Percentiles rank a stretch among this genome's conserved stretches.
Evolutionary conservation across 2,888 invertebrate species (phyloP).

Genomic region (Calameuta pallipes): DNA sequence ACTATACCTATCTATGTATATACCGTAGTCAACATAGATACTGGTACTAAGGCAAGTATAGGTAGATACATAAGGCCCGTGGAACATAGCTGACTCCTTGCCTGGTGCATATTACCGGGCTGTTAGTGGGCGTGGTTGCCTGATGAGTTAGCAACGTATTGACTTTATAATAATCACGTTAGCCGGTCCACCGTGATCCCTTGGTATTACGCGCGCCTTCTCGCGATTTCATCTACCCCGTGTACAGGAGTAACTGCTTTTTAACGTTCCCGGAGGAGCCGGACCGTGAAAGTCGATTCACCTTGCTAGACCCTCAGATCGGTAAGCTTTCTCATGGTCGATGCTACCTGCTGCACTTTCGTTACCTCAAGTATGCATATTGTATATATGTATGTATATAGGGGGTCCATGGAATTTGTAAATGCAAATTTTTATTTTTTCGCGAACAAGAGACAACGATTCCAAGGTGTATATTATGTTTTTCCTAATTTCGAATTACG

Average conservation of each 20-base stretch:
- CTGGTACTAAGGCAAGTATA: not conserved
- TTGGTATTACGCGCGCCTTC: slow-evolving; percentile 53
- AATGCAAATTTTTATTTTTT: no score
- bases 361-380: no score
- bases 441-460: no score
- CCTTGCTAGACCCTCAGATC: not conserved
- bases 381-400: no score
- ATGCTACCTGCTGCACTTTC: no score
- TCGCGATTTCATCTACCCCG: slow-evolving; percentile 53
- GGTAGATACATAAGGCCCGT: not conserved
- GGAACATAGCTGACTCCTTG: slow-evolving; percentile 62
- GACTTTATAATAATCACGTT: slow-evolving; percentile 67
- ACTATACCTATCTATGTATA: no score
- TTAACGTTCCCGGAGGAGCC: no score
- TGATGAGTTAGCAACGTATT: slow-evolving; percentile 67
- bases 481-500: no score
- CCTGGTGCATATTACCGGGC: slow-evolving; percentile 64
- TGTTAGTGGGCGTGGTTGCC: slow-evolving; percentile 65
- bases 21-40: not conserved
- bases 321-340: not conserved
- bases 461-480: no score
- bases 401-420: no score
- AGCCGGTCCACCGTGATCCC: slow-evolving; percentile 55
- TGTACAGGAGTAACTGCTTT: slow-evolving; percentile 28
- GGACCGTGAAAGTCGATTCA: no score